A percentile compares a stretch with the other conserved stretches of the same genome.
Conservation (phyloP, 2,797 vertebrate species). For the Malurus leucopterus region DNA sequence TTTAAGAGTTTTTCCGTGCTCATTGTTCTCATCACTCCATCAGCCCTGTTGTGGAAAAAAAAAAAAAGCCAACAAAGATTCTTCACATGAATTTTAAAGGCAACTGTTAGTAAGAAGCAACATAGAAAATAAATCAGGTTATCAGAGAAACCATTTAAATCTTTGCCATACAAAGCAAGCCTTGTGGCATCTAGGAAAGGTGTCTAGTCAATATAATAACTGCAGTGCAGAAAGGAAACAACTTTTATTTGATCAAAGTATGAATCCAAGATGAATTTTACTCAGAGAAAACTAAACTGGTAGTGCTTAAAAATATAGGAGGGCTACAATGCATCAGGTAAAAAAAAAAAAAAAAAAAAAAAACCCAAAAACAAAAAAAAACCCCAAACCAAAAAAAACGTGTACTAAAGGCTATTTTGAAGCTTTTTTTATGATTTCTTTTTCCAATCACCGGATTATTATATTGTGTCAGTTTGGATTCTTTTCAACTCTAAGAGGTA, state of each 20-base stretch:
- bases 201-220: not conserved
- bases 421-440: not conserved
- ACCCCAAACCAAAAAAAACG: too few species aligned
- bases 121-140: not conserved
- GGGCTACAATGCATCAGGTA: not conserved
- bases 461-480: not conserved
- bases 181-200: not conserved
- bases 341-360: not conserved
- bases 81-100: not conserved
- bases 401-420: not conserved
- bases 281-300: not conserved
- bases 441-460: not conserved
- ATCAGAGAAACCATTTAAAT: not conserved
- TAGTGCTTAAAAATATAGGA: not conserved
- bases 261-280: not conserved
- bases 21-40: constrained; percentile 98
- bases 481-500: not conserved
- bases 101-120: not conserved
- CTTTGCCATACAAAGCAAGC: not conserved
- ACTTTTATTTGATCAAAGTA: not conserved
- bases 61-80: not conserved
- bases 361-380: too few species aligned
- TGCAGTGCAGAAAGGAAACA: not conserved
- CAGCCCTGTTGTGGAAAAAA: constrained; percentile 77
- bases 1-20: constrained; percentile 97